Evolutionary conservation across 1,140 invertebrate genomes (phyloP).

Genomic region (Drosophila saltans): DNA sequence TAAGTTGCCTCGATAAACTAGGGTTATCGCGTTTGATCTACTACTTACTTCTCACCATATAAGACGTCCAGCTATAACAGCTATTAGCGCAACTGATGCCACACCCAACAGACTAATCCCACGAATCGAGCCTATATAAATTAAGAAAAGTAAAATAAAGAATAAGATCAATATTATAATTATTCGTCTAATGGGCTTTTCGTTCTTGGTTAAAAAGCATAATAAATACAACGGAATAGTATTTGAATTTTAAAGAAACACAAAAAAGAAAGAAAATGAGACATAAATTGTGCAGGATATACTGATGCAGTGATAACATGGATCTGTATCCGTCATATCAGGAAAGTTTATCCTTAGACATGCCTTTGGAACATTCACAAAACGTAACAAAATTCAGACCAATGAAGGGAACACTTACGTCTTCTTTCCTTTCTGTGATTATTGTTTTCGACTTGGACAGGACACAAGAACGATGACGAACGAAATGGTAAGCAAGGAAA

Average conservation of each 20-base stretch:
- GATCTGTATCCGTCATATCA: constrained; percentile 1
- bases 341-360: not conserved
- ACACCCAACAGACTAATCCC: constrained; percentile 54
- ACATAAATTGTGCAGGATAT: not conserved
- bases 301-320: not conserved
- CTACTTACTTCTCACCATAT: constrained; percentile 76
- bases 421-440: not conserved
- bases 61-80: constrained; percentile 49
- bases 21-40: not conserved
- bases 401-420: constrained; percentile 5
- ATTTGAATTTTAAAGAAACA: too few species aligned
- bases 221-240: not conserved
- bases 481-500: constrained; percentile 44
- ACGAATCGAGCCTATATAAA: constrained; percentile 25
- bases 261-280: not conserved
- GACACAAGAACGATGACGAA: constrained; percentile 19
- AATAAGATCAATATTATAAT: constrained; percentile 5
- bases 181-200: not conserved
- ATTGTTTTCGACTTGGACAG: constrained; percentile 16
- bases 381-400: constrained; percentile 6
- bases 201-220: not conserved
- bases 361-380: constrained; percentile 3
- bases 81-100: constrained; percentile 53
- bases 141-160: constrained; percentile 1
- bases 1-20: not conserved